Evolutionary conservation across 2,797 vertebrate species (phyloP).

Genomic region (Syngnathus rostellatus): DNA sequence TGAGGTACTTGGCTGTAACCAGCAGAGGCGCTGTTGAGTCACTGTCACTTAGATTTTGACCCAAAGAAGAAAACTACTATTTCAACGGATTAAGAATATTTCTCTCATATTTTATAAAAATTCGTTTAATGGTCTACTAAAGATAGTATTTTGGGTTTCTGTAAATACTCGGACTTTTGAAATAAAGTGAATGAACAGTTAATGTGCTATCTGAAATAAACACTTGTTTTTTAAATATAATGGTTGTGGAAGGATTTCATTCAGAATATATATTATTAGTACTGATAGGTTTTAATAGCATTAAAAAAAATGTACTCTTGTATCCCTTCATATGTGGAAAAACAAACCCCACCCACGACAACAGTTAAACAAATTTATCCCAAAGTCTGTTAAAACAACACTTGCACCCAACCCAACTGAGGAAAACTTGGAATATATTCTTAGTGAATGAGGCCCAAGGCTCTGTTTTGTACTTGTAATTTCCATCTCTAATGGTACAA

Average conservation of each 20-base stretch:
- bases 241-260: not conserved
- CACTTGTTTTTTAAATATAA: not conserved
- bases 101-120: not conserved
- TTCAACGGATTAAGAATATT: not conserved
- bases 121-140: not conserved
- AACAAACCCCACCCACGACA: not conserved
- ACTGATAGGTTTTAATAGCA: not conserved
- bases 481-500: conserved; percentile 73
- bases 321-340: not conserved
- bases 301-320: not conserved
- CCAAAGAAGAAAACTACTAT: not conserved
- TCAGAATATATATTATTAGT: not conserved
- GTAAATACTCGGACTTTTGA: not conserved
- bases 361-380: not conserved
- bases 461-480: conserved; percentile 70
- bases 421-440: conserved; percentile 55
- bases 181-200: not conserved
- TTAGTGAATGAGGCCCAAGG: conserved; percentile 55
- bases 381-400: conserved; percentile 26
- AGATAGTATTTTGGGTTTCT: not conserved
- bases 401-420: conserved; percentile 12
- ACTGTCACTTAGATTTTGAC: not conserved
- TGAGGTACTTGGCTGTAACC: not conserved
- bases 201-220: not conserved
- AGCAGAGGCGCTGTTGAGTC: not conserved